Base-by-base conservation (phyloP, 2,888 invertebrate species). In the Trichopoda pennipes region DNA sequence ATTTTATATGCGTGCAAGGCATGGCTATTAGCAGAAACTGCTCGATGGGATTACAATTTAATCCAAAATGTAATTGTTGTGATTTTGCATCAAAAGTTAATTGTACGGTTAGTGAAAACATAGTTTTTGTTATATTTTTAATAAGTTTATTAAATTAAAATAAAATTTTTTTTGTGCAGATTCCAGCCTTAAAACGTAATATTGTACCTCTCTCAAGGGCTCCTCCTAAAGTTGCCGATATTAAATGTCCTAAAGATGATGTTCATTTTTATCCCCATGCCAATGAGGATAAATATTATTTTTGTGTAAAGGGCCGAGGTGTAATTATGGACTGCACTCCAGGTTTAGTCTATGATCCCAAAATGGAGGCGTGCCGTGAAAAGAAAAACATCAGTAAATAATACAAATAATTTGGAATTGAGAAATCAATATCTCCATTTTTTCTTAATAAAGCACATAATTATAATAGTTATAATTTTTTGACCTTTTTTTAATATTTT, bases 1-100 rank as follows among this genome's bases (percentile, higher is more conserved):
- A 87, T 77, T 90, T 84, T 47, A 80, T 90, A 7, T 90, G 90
- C 63, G 85, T 88, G 60, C 85, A 89, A 72, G 90, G 91, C 8
- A 44, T 51, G 0, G 86, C 90, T 1, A 60, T 60, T 3, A 80
- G 77, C 49, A 86, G 85, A 42, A 85, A 84, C 9, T 90, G 90
- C 76, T 61, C 89, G 4, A 38, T 21, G 1, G 90, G 89, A 2
- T 84, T 91, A 12, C 85, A 86, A 61, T 91, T 85, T 74, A 90
- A 89, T 81, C 49, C 83, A 0, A 55, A 56, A 0, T 86, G 85
- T 35, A 55, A 86, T 7, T 85, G 85, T 17, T 90, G 91, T 77
- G 91, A 90, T 74, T 87, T 86, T 53, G 84, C 86, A n/a, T 84
- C 87, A 3, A 87, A 82, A 3, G 86, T 80, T 23, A 86, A 88